Evolutionary conservation across 2,888 invertebrate genomes (phyloP).

Genomic region (Drosophila affinis): DNA sequence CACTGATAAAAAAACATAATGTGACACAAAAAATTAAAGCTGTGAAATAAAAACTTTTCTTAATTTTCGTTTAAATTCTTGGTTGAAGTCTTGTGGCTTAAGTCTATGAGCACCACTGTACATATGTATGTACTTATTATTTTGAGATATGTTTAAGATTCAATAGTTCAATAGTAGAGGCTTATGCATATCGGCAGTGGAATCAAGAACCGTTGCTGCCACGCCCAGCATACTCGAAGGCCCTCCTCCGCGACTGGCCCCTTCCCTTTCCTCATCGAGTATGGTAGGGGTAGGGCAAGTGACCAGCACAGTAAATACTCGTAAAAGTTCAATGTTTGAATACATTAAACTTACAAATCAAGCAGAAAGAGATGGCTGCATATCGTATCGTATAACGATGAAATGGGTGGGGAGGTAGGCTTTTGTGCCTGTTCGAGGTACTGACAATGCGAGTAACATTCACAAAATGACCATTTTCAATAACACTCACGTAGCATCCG

Average conservation of each 20-base stretch:
- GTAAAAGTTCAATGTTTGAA: constrained; percentile 75
- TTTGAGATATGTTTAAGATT: constrained; percentile 19
- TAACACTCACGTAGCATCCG: constrained; percentile 76
- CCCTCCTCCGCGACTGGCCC: neutral
- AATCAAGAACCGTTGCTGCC: constrained; percentile 55
- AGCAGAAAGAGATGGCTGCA: constrained; percentile 18
- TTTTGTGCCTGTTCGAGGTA: constrained; percentile 10
- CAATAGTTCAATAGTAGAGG: constrained; percentile 1
- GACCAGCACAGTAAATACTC: constrained; percentile 52
- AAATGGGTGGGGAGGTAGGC: constrained; percentile 55
- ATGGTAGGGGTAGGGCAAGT: constrained; percentile 38
- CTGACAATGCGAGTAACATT: constrained; percentile 42
- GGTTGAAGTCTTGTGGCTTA: no score
- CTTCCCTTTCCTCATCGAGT: neutral
- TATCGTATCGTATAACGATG: constrained; percentile 3
- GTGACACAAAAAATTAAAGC: no score
- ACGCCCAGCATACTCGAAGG: constrained; percentile 26
- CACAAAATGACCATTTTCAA: constrained; percentile 73
- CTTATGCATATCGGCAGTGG: neutral
- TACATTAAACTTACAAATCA: constrained; percentile 58
- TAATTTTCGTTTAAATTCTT: no score
- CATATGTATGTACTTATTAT: neutral
- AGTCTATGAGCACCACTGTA: no score
- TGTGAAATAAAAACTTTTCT: no score
- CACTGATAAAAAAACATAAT: no score